A percentile compares a stretch with the other conserved stretches of the same genome.
Evolutionary conservation across 2,888 invertebrate genomes (phyloP).

Genomic region (Notodonta dromedarius): DNA sequence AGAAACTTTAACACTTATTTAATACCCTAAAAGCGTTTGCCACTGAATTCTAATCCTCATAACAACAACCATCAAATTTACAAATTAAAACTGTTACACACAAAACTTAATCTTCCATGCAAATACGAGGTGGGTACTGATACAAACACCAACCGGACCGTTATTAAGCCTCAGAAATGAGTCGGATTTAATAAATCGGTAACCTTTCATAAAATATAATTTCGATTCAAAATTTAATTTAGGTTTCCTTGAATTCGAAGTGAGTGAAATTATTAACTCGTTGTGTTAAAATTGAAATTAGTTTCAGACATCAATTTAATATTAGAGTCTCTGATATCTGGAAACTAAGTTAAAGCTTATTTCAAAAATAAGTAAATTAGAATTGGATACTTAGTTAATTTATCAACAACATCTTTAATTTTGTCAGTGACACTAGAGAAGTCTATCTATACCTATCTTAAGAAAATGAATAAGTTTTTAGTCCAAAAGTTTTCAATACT

Average conservation of each 20-base stretch:
- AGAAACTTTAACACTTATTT: too few relatives aligned
- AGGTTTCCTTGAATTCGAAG: slow-evolving; percentile 17
- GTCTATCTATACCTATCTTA: too few relatives aligned
- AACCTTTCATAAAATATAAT: slow-evolving; percentile 1
- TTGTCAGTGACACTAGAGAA: too few relatives aligned
- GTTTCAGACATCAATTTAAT: slow-evolving; percentile 10
- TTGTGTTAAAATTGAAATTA: slow-evolving; percentile 23
- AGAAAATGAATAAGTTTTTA: too few relatives aligned
- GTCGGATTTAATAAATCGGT: slow-evolving; percentile 7
- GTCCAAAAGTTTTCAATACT: too few relatives aligned
- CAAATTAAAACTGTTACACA: neutral
- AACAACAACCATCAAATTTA: neutral
- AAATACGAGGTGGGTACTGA: slow-evolving; percentile 9
- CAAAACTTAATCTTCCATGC: slow-evolving; percentile 1
- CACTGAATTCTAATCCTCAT: too few relatives aligned
- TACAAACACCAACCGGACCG: slow-evolving; percentile 33
- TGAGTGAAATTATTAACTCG: slow-evolving; percentile 29
- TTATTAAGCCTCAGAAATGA: slow-evolving; percentile 23
- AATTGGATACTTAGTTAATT: neutral
- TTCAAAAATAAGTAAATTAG: neutral
- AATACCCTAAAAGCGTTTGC: too few relatives aligned
- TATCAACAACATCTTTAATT: neutral
- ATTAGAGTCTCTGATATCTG: slow-evolving; percentile 1
- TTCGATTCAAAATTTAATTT: slow-evolving; percentile 23
- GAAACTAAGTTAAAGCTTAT: neutral